Base-by-base conservation (phyloP, 2,797 vertebrate species). In the Anniella stebbinsi region DNA sequence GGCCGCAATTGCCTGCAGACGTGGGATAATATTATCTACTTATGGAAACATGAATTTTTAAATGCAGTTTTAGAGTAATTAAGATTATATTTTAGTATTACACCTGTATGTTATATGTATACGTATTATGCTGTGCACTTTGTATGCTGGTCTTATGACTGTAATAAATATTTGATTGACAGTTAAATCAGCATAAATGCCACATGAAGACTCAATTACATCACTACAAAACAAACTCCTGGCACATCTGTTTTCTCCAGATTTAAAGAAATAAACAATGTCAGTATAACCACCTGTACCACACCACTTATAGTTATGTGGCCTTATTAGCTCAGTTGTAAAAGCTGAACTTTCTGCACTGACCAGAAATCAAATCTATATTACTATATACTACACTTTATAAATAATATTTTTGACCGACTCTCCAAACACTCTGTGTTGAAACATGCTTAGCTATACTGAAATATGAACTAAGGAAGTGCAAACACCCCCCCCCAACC, bases 161-260 rank as follows among this genome's bases (percentile, higher is more conserved):
- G n/a, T n/a, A n/a, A n/a, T n/a, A n/a, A n/a, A n/a, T n/a, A n/a
- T n/a, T n/a, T n/a, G n/a, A n/a, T n/a, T 23, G 67, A 67, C 75
- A 72, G 66, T 69, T 80, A 88, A 75, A 84, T 66, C 88, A 89
- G 54, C 57, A 84, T 67, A 84, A 89, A 76, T n/a, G 72, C 17
- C 38, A 67, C 30, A 76, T 66, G 57, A 54, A 72, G 36, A 57
- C 30, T 88, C 60, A 76, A 77, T 84, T 51, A 83, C 38, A 28
- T 23, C 45, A 15, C 57, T 84, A 84, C 54, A 83, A 88, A 63
- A 83, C 70, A 41, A 45, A 82, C 12, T 73, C 36, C 84, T 45
- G 63, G 82, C 36, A 33, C 63, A 38, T 23, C 75, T 25, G n/a
- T 21, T 54, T 76, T 54, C 36, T 78, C 36, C 51, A 80, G 21